Evolutionary conservation across 2,797 vertebrate genomes (phyloP).

Genomic region (Pipistrellus pygmaeus): DNA sequence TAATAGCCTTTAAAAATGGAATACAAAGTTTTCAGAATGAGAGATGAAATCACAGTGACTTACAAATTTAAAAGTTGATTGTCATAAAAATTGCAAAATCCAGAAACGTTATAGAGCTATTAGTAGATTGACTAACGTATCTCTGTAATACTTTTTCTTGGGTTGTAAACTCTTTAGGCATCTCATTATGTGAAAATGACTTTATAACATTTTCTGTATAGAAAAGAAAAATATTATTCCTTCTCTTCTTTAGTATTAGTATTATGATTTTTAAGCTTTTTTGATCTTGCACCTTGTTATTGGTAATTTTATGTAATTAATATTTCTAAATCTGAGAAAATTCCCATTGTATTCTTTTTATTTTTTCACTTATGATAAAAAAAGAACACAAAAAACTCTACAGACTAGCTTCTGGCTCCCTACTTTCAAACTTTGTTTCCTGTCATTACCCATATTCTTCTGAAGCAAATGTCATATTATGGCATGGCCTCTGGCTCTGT

Average conservation of each 20-base stretch:
- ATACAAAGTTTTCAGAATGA: constrained; percentile 31
- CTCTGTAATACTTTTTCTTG: neutral
- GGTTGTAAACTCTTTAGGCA: neutral
- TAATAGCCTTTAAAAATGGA: neutral
- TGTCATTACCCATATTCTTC: neutral
- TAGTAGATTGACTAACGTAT: neutral
- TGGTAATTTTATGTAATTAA: constrained; percentile 8
- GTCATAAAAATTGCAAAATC: neutral
- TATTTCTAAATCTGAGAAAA: neutral
- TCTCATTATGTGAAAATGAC: neutral
- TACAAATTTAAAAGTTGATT: neutral
- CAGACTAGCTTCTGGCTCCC: neutral
- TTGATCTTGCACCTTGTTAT: neutral
- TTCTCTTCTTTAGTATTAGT: neutral
- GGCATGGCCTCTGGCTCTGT: neutral
- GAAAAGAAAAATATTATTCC: neutral
- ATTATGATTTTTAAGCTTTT: neutral
- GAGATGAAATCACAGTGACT: constrained; percentile 10
- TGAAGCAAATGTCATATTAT: neutral
- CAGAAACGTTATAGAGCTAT: neutral
- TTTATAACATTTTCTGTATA: neutral
- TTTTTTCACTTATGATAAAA: neutral
- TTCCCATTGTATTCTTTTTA: neutral
- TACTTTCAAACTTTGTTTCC: neutral
- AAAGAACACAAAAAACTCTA: neutral